These are phyloP conservation scores for Gadopsis bispinosus DNA, from an alignment of 2,797 vertebrate genomes.

Conservation along the genomic window DNA sequence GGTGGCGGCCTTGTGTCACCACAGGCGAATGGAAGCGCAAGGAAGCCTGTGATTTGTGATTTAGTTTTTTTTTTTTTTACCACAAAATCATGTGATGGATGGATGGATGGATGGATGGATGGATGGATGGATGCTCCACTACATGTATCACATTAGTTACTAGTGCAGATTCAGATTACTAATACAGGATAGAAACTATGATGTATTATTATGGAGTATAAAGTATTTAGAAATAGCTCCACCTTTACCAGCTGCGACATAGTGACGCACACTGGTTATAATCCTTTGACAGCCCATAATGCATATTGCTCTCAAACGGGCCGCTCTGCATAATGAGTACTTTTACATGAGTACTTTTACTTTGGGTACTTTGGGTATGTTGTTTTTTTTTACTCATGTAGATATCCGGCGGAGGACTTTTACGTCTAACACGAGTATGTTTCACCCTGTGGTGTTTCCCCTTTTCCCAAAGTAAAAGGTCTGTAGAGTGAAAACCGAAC, in stretches of 20 bases:
- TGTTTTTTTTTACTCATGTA: neutral
- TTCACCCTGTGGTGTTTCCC: too few species aligned
- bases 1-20: slow-evolving; percentile 56
- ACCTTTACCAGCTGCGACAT: neutral
- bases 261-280: neutral
- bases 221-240: neutral
- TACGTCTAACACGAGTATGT: too few species aligned
- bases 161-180: neutral
- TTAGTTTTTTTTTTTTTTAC: neutral
- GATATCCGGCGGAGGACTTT: neutral
- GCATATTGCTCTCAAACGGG: neutral
- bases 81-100: neutral
- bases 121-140: neutral
- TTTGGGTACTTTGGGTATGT: too few species aligned
- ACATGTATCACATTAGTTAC: neutral
- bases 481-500: slow-evolving; percentile 23
- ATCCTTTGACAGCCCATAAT: neutral
- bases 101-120: too few species aligned
- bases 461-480: neutral
- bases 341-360: neutral
- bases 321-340: neutral
- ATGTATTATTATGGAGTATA: neutral
- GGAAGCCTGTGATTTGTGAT: neutral
- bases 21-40: neutral
- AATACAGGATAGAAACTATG: neutral